phyloP scores from a whole-genome alignment of 2,888 invertebrate genomes.

The Tyria jacobaeae region DNA sequence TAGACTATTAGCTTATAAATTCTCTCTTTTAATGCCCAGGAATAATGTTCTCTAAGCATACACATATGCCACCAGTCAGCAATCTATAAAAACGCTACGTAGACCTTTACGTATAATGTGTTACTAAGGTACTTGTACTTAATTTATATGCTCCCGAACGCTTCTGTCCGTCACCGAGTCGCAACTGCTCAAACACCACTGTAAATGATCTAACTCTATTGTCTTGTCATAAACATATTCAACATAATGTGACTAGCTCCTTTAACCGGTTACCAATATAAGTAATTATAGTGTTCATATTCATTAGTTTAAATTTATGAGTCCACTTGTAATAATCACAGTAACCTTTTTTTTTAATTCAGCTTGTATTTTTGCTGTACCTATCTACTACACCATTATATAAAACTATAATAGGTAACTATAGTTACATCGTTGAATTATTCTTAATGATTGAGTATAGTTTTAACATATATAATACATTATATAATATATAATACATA shows the following conservation, averaged over 20 bases:
- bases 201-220: constrained; percentile 60
- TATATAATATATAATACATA: too few species aligned
- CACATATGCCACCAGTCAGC: not conserved
- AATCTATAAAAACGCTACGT: not conserved
- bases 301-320: constrained; percentile 35
- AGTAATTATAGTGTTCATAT: constrained; percentile 33
- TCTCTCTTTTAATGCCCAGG: too few species aligned
- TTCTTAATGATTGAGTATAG: too few species aligned
- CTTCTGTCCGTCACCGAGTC: constrained; percentile 52
- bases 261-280: constrained; percentile 49
- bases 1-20: too few species aligned
- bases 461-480: too few species aligned
- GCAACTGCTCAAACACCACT: constrained; percentile 52
- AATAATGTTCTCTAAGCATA: constrained; percentile 16
- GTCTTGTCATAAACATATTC: constrained; percentile 59
- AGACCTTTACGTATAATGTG: not conserved
- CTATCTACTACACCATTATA: too few species aligned
- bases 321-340: too few species aligned
- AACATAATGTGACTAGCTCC: constrained; percentile 63
- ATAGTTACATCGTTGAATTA: too few species aligned
- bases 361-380: too few species aligned
- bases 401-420: too few species aligned
- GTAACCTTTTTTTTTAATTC: too few species aligned
- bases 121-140: constrained; percentile 20
- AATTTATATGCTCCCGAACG: constrained; percentile 56